These are phyloP conservation scores for Aporophyla nigra DNA, from an alignment of 2,888 invertebrate genomes.

Conservation along the genomic window DNA sequence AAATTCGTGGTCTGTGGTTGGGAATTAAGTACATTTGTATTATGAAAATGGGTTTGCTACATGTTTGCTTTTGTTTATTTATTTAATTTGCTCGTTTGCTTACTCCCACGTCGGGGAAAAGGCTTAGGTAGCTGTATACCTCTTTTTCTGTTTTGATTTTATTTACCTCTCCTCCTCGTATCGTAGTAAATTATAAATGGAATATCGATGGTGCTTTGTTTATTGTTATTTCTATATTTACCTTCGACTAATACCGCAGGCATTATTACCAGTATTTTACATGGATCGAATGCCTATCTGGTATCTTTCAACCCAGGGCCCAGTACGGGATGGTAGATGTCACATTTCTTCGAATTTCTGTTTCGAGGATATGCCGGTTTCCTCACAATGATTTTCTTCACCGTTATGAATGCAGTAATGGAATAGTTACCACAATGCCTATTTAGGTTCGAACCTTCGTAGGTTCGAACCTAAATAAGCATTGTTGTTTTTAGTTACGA, in stretches of 20 bases:
- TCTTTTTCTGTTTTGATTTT: conserved; percentile 13
- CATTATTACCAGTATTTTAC: too few relatives aligned
- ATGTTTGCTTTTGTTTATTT: conserved; percentile 42
- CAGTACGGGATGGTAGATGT: too few relatives aligned
- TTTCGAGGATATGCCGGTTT: too few relatives aligned
- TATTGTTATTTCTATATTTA: not conserved
- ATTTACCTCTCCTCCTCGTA: conserved; percentile 11
- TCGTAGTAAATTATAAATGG: not conserved
- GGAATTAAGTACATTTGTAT: conserved; percentile 53
- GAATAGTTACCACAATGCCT: too few relatives aligned
- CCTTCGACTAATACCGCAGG: not conserved
- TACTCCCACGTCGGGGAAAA: not conserved
- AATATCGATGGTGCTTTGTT: conserved; percentile 6
- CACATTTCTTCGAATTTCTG: too few relatives aligned
- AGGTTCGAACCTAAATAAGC: too few relatives aligned
- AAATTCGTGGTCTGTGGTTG: conserved; percentile 46
- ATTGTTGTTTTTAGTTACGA: too few relatives aligned
- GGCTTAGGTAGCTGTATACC: not conserved
- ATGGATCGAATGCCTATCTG: too few relatives aligned
- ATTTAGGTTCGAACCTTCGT: too few relatives aligned
- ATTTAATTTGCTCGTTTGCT: conserved; percentile 22
- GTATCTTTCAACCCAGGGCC: too few relatives aligned
- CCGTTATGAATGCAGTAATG: too few relatives aligned
- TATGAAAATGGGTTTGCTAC: conserved; percentile 40
- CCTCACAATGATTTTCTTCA: too few relatives aligned